Evolutionary conservation across 2,113 vertebrate genomes (phyloP).

Genomic region (Triplophysa siluroides): DNA sequence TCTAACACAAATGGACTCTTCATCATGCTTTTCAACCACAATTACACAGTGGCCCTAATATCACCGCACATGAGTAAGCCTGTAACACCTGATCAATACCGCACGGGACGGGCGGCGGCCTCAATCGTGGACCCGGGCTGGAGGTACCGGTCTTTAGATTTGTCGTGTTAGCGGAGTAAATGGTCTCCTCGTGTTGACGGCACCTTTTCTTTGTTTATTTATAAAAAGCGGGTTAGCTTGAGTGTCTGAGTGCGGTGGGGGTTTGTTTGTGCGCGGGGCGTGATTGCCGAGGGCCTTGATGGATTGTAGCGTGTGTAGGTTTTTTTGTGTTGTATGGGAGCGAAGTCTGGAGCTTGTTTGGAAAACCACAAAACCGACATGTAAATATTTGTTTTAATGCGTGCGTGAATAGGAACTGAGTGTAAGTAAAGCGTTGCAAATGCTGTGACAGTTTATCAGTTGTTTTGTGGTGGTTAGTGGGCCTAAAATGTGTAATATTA

Average conservation of each 20-base stretch:
- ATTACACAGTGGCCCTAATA: slow-evolving; percentile 67
- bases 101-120: slow-evolving; percentile 13
- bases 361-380: slow-evolving; percentile 12
- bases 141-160: slow-evolving; percentile 32
- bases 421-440: not conserved
- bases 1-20: slow-evolving; percentile 78
- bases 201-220: slow-evolving; percentile 40
- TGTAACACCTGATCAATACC: slow-evolving; percentile 61
- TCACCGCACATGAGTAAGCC: slow-evolving; percentile 31
- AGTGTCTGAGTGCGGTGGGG: not conserved
- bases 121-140: slow-evolving; percentile 6
- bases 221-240: not conserved
- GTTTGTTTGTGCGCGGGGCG: slow-evolving; percentile 14
- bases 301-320: not conserved
- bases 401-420: not conserved
- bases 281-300: not conserved
- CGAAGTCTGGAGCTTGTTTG: not conserved
- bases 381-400: slow-evolving; percentile 22
- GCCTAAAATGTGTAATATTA: too few species aligned
- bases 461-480: too few species aligned
- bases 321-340: not conserved
- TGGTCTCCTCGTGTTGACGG: slow-evolving; percentile 30
- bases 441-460: too few species aligned
- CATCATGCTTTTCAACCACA: slow-evolving; percentile 77
- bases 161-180: slow-evolving; percentile 39